Evolutionary conservation across 53 echinoderm and acorn worm species (phyloP).

Genomic region (Antedon mediterranea): DNA sequence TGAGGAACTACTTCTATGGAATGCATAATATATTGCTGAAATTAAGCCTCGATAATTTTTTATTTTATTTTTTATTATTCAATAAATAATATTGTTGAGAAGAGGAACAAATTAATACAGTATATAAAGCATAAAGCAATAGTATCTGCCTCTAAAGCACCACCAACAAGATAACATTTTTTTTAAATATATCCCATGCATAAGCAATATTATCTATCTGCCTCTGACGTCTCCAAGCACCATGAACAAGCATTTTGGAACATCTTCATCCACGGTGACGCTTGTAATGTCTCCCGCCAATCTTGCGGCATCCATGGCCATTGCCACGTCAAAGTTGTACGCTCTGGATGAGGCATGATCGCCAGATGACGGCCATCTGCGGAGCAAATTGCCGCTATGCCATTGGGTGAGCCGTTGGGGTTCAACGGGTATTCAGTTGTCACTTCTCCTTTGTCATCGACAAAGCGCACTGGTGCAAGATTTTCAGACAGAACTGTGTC

Average conservation of each 20-base stretch:
- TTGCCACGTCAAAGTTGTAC: conserved; percentile 81
- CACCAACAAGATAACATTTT: conserved; percentile 67
- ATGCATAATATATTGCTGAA: too few species aligned
- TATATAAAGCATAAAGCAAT: too few species aligned
- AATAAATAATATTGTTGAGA: too few species aligned
- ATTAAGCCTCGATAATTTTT: too few species aligned
- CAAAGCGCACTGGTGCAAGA: conserved; percentile 55
- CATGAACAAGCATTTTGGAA: conserved; percentile 87
- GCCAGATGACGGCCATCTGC: conserved; percentile 83
- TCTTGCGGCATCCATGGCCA: conserved; percentile 92
- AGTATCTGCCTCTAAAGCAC: conserved; percentile 31
- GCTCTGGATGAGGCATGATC: conserved; percentile 94
- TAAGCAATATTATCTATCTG: conserved; percentile 2
- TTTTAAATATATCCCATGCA: too few species aligned
- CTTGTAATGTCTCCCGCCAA: conserved; percentile 48
- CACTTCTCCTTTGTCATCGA: conserved; percentile 52
- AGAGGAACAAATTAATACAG: too few species aligned
- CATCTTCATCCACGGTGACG: conserved; percentile 88
- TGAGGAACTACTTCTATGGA: too few species aligned
- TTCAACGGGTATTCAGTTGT: conserved; percentile 93
- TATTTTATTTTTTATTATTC: too few species aligned
- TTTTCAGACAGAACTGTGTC: conserved; percentile 20
- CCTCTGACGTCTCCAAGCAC: conserved; percentile 53
- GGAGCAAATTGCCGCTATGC: conserved; percentile 82
- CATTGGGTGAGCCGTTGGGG: conserved; percentile 84